Evolutionary conservation across 2,888 invertebrate species (phyloP).

Genomic region (Brachynemurus nebulosus): DNA sequence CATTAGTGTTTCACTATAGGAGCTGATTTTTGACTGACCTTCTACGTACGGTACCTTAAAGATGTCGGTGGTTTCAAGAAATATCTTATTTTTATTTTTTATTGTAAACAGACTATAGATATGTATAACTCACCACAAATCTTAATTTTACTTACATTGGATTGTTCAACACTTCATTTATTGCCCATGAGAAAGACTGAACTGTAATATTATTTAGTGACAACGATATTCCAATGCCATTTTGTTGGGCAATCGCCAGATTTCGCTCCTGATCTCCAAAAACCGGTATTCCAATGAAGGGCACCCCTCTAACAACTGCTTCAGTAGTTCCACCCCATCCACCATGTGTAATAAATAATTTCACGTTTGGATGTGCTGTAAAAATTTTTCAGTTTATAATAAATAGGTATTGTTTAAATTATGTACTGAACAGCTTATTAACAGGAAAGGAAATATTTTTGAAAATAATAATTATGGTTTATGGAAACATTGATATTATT

Average conservation of each 20-base stretch:
- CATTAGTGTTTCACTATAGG: too few relatives aligned
- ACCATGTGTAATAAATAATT: constrained; percentile 3
- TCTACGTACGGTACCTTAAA: too few relatives aligned
- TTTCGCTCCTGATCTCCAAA: constrained; percentile 1
- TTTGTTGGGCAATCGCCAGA: not conserved
- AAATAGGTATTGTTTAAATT: too few relatives aligned
- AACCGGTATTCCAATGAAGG: constrained; percentile 1
- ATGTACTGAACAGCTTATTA: too few relatives aligned
- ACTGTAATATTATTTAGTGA: constrained; percentile 1
- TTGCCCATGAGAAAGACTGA: not conserved
- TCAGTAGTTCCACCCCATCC: not conserved
- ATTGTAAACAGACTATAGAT: too few relatives aligned
- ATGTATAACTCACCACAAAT: too few relatives aligned
- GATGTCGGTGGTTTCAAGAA: too few relatives aligned
- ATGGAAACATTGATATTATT: too few relatives aligned
- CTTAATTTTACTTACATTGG: constrained; percentile 10
- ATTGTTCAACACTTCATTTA: not conserved
- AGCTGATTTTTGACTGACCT: too few relatives aligned
- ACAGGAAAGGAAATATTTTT: too few relatives aligned
- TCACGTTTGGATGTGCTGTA: constrained; percentile 6
- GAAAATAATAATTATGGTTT: too few relatives aligned
- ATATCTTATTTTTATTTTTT: too few relatives aligned
- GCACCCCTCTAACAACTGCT: not conserved
- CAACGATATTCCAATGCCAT: not conserved
- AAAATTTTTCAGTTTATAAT: not conserved